These are phyloP conservation scores for Orycteropus afer DNA, from an alignment of 2,113 vertebrate species.

Conservation along the genomic window DNA sequence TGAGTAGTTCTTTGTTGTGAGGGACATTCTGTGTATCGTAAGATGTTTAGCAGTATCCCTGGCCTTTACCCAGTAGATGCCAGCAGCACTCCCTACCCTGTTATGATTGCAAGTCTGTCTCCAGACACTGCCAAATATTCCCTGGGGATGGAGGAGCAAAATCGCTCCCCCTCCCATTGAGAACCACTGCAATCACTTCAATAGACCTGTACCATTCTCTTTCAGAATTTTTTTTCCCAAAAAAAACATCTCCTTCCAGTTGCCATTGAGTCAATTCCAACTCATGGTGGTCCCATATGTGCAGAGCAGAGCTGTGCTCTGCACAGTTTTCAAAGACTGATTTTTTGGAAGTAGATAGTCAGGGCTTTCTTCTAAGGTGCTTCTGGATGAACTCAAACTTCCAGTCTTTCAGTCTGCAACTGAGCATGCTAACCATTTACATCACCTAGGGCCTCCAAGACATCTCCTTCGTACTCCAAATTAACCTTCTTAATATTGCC, in stretches of 20 bases:
- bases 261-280: neutral
- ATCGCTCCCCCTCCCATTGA: neutral
- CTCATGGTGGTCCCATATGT: neutral
- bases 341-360: neutral
- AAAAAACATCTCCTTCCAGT: neutral
- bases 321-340: neutral
- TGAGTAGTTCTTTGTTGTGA: accelerated
- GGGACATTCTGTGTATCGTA: accelerated
- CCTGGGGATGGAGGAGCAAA: neutral
- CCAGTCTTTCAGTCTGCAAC: neutral
- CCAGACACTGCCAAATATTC: neutral
- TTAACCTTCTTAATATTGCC: neutral
- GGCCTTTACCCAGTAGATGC: neutral
- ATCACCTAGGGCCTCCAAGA: neutral
- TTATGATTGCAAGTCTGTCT: neutral
- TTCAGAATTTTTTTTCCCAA: neutral
- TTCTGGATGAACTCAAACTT: neutral
- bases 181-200: neutral
- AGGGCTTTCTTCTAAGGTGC: neutral
- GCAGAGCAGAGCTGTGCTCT: neutral
- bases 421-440: neutral
- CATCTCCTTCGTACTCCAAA: neutral
- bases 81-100: neutral
- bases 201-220: neutral
- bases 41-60: no score